Percentiles rank a stretch among this genome's conserved stretches.
phyloP scores from a whole-genome alignment of 37 sponge, comb jelly and placozoan species.

The Tethya wilhelma region DNA sequence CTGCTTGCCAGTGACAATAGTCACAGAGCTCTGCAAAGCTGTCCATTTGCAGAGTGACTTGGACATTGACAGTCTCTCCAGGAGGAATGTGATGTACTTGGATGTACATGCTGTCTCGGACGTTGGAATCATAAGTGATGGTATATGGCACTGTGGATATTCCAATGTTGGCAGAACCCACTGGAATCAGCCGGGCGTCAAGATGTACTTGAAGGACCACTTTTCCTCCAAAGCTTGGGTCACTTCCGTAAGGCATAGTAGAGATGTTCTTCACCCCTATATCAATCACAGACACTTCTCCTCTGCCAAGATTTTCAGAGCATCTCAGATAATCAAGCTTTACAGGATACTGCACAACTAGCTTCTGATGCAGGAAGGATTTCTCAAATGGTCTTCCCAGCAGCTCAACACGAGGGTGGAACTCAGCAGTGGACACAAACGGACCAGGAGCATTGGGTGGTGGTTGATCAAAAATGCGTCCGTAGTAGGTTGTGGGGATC shows the following conservation, averaged over 20 bases:
- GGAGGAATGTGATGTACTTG: slow-evolving; percentile 69
- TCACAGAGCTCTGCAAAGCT: slow-evolving; percentile 82
- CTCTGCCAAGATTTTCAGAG: slow-evolving; percentile 68
- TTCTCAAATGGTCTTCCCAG: slow-evolving; percentile 79
- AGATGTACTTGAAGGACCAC: slow-evolving; percentile 66
- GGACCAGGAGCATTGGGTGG: slow-evolving; percentile 83
- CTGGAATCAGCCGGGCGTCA: slow-evolving; percentile 77
- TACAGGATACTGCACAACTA: slow-evolving; percentile 83
- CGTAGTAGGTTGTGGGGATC: slow-evolving; percentile 67
- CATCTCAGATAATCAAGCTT: slow-evolving; percentile 64
- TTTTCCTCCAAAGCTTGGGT: slow-evolving; percentile 70
- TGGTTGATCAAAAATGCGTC: slow-evolving; percentile 84
- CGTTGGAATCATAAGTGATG: slow-evolving; percentile 69
- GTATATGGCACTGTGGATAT: slow-evolving; percentile 53
- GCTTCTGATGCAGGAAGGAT: slow-evolving; percentile 54
- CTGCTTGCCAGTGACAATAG: slow-evolving; percentile 75
- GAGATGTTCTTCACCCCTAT: slow-evolving; percentile 83
- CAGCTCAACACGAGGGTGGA: slow-evolving; percentile 65
- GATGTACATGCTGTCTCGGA: slow-evolving; percentile 74
- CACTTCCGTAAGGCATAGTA: slow-evolving; percentile 66
- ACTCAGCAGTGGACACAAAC: slow-evolving; percentile 70
- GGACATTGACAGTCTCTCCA: slow-evolving; percentile 55
- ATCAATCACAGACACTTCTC: slow-evolving; percentile 69
- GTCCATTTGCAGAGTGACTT: slow-evolving; percentile 72
- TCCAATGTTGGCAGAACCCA: slow-evolving; percentile 58